These are phyloP conservation scores for Anarsia innoxiella DNA, from an alignment of 2,888 invertebrate genomes.

Conservation along the genomic window DNA sequence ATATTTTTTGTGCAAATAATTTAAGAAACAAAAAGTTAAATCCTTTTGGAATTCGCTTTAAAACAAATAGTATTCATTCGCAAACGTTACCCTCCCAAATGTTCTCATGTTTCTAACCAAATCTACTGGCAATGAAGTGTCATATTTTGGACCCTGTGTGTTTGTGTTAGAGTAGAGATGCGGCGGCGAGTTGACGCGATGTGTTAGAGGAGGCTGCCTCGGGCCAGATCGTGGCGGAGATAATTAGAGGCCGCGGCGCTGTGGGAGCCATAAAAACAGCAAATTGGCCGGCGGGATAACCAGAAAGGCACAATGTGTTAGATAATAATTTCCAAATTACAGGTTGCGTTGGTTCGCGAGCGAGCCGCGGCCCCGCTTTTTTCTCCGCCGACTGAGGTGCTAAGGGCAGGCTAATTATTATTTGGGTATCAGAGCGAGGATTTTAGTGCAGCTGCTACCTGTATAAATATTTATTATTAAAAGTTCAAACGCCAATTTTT, in stretches of 20 bases:
- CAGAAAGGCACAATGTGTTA: conserved; percentile 76
- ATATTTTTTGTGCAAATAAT: neutral
- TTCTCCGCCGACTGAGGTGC: conserved; percentile 69
- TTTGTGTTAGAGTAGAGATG: conserved; percentile 21
- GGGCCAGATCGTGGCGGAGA: conserved; percentile 68
- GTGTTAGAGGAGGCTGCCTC: conserved; percentile 37
- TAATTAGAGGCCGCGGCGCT: conserved; percentile 73
- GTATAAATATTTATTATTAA: conserved; percentile 74
- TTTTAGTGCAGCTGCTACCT: conserved; percentile 75
- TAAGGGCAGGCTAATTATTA: conserved; percentile 75
- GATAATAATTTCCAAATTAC: conserved; percentile 76
- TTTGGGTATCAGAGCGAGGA: conserved; percentile 70
- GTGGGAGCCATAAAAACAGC: conserved; percentile 75
- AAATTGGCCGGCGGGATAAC: conserved; percentile 76
- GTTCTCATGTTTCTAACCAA: conserved; percentile 63
- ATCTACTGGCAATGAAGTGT: conserved; percentile 21
- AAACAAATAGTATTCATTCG: conserved; percentile 72
- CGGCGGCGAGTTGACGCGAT: no score
- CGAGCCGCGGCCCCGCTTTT: conserved; percentile 50
- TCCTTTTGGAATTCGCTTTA: conserved; percentile 49
- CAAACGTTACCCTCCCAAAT: conserved; percentile 55
- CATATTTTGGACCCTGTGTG: conserved; percentile 29
- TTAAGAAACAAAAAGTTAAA: conserved; percentile 27
- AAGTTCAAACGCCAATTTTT: conserved; percentile 65
- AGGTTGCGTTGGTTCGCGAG: conserved; percentile 70